phyloP scores from a whole-genome alignment of 1,140 invertebrate species.

The Drosophila persimilis region DNA sequence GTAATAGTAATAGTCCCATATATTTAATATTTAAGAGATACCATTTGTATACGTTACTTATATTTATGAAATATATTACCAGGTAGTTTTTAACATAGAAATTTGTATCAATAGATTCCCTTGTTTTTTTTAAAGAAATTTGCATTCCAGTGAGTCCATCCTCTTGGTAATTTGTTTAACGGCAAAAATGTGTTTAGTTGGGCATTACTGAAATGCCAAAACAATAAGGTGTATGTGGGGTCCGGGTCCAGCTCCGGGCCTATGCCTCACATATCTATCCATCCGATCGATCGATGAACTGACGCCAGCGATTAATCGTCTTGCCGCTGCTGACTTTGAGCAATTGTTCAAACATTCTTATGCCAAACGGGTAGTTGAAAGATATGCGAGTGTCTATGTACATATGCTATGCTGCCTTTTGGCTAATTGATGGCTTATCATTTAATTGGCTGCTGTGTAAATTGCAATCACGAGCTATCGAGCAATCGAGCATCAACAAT shows the following conservation, averaged over 20 bases:
- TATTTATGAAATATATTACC: too few species aligned
- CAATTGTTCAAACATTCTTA: constrained; percentile 58
- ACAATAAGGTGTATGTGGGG: constrained; percentile 8
- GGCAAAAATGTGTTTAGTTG: constrained; percentile 13
- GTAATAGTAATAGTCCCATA: too few species aligned
- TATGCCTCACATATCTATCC: constrained; percentile 7
- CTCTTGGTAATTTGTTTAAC: constrained; percentile 9
- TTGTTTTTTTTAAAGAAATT: background rate
- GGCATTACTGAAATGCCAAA: constrained; percentile 18
- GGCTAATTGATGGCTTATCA: constrained; percentile 26
- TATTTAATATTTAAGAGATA: too few species aligned
- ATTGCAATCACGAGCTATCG: constrained; percentile 27
- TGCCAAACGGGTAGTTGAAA: constrained; percentile 30
- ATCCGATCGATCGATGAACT: constrained; percentile 17
- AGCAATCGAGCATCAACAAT: constrained; percentile 28
- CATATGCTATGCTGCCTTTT: background rate
- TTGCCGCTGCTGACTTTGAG: constrained; percentile 63
- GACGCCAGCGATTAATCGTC: constrained; percentile 59
- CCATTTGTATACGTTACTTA: too few species aligned
- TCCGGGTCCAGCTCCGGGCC: background rate
- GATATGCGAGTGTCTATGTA: background rate
- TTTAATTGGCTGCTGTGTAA: constrained; percentile 52
- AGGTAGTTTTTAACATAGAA: too few species aligned
- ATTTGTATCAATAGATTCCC: background rate
- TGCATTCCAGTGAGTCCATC: background rate